Base-by-base conservation (phyloP, 2,888 invertebrate species). In the Oscheius sp. region DNA sequence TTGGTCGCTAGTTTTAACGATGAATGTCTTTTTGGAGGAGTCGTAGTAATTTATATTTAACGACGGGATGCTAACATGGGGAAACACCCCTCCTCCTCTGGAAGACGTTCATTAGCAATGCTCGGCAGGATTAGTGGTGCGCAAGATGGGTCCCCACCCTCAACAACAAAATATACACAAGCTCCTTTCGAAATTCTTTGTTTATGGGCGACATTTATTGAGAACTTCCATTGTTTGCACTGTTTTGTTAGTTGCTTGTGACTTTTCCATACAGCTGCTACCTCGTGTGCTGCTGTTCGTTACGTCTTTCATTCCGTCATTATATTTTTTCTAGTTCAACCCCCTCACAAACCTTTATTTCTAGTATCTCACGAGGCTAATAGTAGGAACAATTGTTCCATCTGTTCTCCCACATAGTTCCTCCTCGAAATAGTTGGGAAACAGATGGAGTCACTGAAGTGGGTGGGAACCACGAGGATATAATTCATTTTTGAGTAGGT, bases 61-160 rank as follows among this genome's bases (percentile, higher is more conserved):
- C 55, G 55, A 55, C n/a, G 48, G 15, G 37, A 37, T 25, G 33
- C 8, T 55, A 55, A 34, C 50, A 31, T 33, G 31, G 34, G 33
- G 55, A n/a, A n/a, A n/a, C n/a, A n/a, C n/a, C n/a, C n/a, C n/a
- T n/a, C n/a, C n/a, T n/a, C n/a, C 23, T 55, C 55, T 17, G 55
- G 17, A 17, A 48, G 23, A 55, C 55, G 23, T 55, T 55, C 55
- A 55, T 55, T 55, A 55, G 55, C 34, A 20, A 55, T 55, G n/a
- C 55, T n/a, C 23, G 48, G 3, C 55, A n/a, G 55, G 55, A 55
- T 55, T 55, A 55, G 55, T 31, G 34, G 8, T 20, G 55, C 23
- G 33, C 55, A 23, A 23, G 27, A 52, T n/a, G n/a, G n/a, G 34
- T 55, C 33, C 55, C 34, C 55, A 55, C 55, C 55, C 55, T 34